Percentiles rank a stretch among this genome's conserved stretches.
phyloP scores from a whole-genome alignment of 2,888 invertebrate genomes.

The Caenorhabditis macrosperma region DNA sequence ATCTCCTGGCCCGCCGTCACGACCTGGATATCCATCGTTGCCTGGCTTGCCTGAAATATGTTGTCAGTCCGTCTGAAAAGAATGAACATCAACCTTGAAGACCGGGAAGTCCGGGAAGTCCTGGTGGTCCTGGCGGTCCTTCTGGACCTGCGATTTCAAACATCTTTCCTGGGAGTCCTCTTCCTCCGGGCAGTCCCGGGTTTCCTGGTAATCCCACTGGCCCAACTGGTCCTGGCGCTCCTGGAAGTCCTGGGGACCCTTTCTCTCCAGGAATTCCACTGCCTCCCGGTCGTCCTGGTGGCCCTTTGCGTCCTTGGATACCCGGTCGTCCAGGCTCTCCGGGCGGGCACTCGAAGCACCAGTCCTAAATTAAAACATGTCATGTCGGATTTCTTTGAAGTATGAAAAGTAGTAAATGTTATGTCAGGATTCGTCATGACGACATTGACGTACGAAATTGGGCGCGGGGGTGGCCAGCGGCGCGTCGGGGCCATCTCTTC shows the following conservation, averaged over 20 bases:
- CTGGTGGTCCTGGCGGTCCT: constrained; percentile 65
- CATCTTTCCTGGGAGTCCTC: constrained; percentile 60
- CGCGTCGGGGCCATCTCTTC: constrained; percentile 71
- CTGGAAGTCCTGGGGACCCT: constrained; percentile 55
- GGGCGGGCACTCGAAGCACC: constrained; percentile 75
- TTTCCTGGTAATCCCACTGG: constrained; percentile 55
- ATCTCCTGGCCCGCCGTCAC: constrained; percentile 66
- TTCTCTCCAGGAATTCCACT: constrained; percentile 67
- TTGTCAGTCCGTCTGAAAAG: no score
- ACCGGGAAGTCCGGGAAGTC: constrained; percentile 66
- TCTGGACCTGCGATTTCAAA: constrained; percentile 42
- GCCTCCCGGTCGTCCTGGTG: constrained; percentile 64
- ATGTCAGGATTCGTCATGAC: neutral
- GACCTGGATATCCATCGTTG: constrained; percentile 63
- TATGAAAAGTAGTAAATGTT: constrained; percentile 7
- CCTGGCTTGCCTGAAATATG: constrained; percentile 68
- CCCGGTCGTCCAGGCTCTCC: constrained; percentile 73
- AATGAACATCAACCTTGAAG: constrained; percentile 49
- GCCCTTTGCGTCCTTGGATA: constrained; percentile 65
- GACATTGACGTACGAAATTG: constrained; percentile 50
- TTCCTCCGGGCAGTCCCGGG: constrained; percentile 60
- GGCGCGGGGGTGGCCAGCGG: constrained; percentile 66
- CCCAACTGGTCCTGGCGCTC: constrained; percentile 54
- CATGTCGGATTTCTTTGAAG: neutral
- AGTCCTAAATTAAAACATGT: constrained; percentile 60